Conservation (phyloP, 37 sponge, comb jelly and placozoan species). For the Crambe crambe region DNA sequence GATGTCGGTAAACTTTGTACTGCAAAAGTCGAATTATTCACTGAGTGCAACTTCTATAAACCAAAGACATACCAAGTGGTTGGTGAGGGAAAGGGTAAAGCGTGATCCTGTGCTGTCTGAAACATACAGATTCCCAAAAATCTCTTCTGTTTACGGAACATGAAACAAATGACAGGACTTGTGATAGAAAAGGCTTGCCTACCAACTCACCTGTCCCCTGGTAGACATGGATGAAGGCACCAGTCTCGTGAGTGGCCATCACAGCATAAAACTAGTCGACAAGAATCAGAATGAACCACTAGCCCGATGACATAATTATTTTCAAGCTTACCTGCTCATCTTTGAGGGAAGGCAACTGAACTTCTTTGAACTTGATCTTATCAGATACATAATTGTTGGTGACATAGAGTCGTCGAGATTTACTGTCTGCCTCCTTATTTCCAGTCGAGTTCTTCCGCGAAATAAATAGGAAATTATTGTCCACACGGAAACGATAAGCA, state of each 20-base stretch:
- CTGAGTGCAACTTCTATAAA: neutral
- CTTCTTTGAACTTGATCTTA: constrained; percentile 31
- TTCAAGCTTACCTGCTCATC: constrained; percentile 48
- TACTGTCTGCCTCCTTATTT: constrained; percentile 3
- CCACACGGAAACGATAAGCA: constrained; percentile 56
- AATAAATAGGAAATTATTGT: constrained; percentile 56
- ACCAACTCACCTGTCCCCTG: constrained; percentile 3
- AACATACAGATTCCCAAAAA: constrained; percentile 41
- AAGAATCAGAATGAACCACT: neutral
- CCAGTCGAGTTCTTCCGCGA: constrained; percentile 54
- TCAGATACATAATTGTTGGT: constrained; percentile 18
- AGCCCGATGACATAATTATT: too few species aligned
- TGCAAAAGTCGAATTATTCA: neutral
- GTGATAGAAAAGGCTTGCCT: neutral
- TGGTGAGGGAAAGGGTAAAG: constrained; percentile 59
- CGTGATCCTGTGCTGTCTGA: constrained; percentile 38
- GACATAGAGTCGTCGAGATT: constrained; percentile 60
- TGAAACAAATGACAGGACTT: neutral
- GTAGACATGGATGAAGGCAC: constrained; percentile 73
- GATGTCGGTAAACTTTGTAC: neutral
- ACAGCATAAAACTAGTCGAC: constrained; percentile 40
- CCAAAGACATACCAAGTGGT: constrained; percentile 29
- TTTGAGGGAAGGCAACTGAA: constrained; percentile 60
- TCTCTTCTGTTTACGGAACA: neutral
- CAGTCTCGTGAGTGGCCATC: constrained; percentile 71